phyloP scores from a whole-genome alignment of 2,113 vertebrate genomes.

The Delphinus delphis region DNA sequence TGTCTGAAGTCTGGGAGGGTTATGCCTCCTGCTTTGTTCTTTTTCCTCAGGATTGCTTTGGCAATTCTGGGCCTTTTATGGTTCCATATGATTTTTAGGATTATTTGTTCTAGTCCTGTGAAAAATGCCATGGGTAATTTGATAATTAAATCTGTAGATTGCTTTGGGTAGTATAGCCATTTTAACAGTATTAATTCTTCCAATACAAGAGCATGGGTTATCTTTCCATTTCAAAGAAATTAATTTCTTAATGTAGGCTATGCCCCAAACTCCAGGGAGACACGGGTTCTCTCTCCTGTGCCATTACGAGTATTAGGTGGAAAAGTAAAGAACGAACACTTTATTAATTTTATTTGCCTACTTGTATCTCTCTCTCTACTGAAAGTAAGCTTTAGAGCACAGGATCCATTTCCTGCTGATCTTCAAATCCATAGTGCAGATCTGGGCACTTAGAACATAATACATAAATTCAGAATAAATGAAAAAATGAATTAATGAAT shows the following conservation, averaged over 20 bases:
- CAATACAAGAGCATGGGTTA: neutral
- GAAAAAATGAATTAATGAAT: neutral
- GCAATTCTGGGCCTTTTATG: neutral
- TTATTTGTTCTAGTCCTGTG: neutral
- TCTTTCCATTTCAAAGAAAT: neutral
- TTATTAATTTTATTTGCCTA: neutral
- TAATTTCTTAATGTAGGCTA: neutral
- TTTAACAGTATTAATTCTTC: neutral
- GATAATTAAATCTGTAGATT: neutral
- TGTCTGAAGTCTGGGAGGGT: too few species aligned
- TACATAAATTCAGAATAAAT: conserved; percentile 14
- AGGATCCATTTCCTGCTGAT: neutral
- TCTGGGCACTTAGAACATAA: neutral
- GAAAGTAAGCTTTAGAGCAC: neutral
- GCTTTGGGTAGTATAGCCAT: neutral
- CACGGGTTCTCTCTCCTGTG: neutral
- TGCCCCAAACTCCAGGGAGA: neutral
- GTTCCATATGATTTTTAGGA: neutral
- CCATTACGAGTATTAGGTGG: neutral
- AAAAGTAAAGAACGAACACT: neutral
- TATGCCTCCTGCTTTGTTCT: neutral
- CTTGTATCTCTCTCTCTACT: neutral
- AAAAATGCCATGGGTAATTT: neutral
- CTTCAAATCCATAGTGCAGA: neutral
- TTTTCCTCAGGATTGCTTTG: neutral